Base-by-base conservation (phyloP, 2,797 vertebrate species). In the Thunnus albacares region DNA sequence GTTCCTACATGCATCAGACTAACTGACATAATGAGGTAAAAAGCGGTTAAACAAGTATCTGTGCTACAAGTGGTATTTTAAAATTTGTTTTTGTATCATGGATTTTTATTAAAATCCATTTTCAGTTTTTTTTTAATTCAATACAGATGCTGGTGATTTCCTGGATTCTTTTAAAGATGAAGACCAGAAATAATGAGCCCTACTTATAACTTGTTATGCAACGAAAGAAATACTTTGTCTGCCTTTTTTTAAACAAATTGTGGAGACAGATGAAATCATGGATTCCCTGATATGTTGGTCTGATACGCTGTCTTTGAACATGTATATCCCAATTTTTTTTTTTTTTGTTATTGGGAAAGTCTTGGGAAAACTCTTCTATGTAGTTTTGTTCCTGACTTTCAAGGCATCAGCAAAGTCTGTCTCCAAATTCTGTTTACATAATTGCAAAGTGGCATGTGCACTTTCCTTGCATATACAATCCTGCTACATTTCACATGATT, bases 401-500 rank as follows among this genome's bases (percentile, higher is more conserved):
- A 12, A 28, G 49, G 43, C 20, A 28, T 13, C 62, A 41, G 61
- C 51, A 17, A 8, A 41, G 56, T 6, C 63, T 2, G 38, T 75
- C 57, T 84, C 71, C 55, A 55, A 55, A 55, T 41, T 83, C 55
- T 65, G 71, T 76, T 87, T 75, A 49, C 43, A 38, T 30, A 61
- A 38, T 61, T 41, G 66, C 28, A 45, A 62, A 72, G 70, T 66
- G 71, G 81, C 79, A 71, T 75, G 75, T 17, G 84, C 90, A 91
- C 89, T 92, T 92, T 89, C 72, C 59, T 90, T 86, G 91, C 92
- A 86, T 59, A 86, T 87, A 90, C 91, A 93, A 93, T 93, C 92
- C 84, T 60, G 4, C 45, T 28, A 57, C 81, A 77, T 86, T 87
- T 90, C 75, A 83, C 61, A 22, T 2, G 0, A 18, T 47, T 22